Conservation (phyloP, 2,113 vertebrate species). For the Eulemur macaco region DNA sequence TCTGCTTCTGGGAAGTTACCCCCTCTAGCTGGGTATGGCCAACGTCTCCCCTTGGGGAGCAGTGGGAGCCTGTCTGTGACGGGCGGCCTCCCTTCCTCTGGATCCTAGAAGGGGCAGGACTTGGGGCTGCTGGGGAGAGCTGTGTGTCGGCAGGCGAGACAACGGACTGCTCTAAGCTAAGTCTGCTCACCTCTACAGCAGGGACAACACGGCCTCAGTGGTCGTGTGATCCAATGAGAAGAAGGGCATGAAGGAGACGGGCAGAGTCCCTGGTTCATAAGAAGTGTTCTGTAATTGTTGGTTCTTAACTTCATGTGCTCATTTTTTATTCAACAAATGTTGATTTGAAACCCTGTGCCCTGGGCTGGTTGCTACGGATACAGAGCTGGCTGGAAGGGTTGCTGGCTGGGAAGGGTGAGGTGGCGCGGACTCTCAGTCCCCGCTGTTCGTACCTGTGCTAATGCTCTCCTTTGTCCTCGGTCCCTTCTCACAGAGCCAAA, state of each 20-base stretch:
- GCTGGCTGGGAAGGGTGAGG: neutral
- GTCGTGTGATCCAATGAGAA: neutral
- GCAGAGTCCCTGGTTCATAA: no score
- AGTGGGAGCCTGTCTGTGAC: rapidly evolving
- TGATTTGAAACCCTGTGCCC: neutral
- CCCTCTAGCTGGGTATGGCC: neutral
- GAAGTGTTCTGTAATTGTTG: neutral
- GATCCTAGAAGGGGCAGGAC: no score
- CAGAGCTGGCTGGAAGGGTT: neutral
- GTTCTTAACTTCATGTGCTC: constrained; percentile 13
- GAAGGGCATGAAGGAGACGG: neutral
- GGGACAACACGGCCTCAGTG: neutral
- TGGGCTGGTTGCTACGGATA: constrained; percentile 56
- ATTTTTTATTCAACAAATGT: constrained; percentile 53
- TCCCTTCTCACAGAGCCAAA: neutral
- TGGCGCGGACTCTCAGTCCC: neutral
- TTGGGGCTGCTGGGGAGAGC: neutral
- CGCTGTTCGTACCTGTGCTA: neutral
- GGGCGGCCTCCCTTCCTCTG: neutral
- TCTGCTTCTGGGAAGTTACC: neutral
- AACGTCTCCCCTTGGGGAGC: neutral
- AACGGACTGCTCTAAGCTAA: no score
- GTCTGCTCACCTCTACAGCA: neutral
- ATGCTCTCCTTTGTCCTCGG: neutral
- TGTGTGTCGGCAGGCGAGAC: neutral